phyloP scores from a whole-genome alignment of 2,113 vertebrate genomes.

The Quiscalus mexicanus region DNA sequence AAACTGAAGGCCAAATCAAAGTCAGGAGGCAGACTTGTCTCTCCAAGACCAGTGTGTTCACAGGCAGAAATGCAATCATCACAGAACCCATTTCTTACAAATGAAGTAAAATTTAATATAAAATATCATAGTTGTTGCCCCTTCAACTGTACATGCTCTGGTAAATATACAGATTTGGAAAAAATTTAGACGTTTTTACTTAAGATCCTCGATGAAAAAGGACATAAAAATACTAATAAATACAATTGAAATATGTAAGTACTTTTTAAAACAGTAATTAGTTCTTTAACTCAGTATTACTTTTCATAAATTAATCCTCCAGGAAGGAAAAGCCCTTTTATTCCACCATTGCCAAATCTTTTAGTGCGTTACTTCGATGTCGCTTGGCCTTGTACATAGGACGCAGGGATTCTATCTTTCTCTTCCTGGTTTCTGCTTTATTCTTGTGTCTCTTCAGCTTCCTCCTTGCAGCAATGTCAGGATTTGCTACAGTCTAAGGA shows the following conservation, averaged over 20 bases:
- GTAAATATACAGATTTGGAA: not conserved
- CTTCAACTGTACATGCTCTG: constrained; percentile 9
- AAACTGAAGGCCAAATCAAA: not conserved
- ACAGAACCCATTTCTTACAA: not conserved
- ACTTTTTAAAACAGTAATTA: not conserved
- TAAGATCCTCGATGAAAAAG: not conserved
- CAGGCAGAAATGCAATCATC: not conserved
- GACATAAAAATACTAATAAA: constrained; percentile 23
- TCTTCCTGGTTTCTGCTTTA: constrained; percentile 91
- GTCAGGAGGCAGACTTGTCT: fast-evolving
- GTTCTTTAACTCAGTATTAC: not conserved
- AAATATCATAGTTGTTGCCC: not conserved
- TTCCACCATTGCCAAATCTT: constrained; percentile 90
- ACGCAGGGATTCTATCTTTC: constrained; percentile 88
- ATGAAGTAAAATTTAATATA: constrained; percentile 25
- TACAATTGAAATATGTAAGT: not conserved
- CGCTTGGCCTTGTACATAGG: constrained; percentile 90
- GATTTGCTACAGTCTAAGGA: constrained; percentile 88
- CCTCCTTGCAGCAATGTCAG: constrained; percentile 92
- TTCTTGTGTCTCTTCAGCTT: constrained; percentile 95
- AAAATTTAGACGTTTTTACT: not conserved
- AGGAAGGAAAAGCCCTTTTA: constrained; percentile 46
- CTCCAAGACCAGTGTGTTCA: not conserved
- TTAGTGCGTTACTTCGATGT: constrained; percentile 80
- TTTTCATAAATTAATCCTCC: not conserved